phyloP scores from a whole-genome alignment of 2,888 invertebrate species.

The Ephialtes manifestator region DNA sequence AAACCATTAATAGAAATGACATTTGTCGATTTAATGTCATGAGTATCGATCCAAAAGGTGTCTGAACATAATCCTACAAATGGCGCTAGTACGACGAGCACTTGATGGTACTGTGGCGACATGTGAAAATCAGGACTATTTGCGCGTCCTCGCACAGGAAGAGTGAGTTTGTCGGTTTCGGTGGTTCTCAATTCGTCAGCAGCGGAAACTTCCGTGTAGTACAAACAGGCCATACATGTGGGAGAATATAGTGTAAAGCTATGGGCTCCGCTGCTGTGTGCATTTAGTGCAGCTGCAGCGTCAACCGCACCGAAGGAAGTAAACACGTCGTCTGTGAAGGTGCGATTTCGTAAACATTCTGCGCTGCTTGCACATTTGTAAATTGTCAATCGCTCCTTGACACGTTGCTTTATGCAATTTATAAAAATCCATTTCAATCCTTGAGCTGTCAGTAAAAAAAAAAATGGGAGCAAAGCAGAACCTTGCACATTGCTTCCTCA shows the following conservation, averaged over 20 bases:
- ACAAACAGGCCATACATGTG: slow-evolving; percentile 41
- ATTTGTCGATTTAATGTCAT: slow-evolving; percentile 31
- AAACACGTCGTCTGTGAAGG: slow-evolving; percentile 45
- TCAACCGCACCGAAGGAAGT: slow-evolving; percentile 38
- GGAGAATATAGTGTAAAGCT: slow-evolving; percentile 16
- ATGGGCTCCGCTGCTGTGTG: slow-evolving; percentile 34
- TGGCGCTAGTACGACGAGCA: slow-evolving; percentile 28
- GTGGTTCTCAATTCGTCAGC: slow-evolving; percentile 57
- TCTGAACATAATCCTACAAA: slow-evolving; percentile 44
- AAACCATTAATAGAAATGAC: background rate
- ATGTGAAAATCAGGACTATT: slow-evolving; percentile 66
- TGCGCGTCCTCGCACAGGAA: slow-evolving; percentile 49
- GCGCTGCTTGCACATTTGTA: background rate
- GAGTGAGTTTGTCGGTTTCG: slow-evolving; percentile 50
- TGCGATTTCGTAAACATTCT: slow-evolving; percentile 37
- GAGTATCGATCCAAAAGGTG: slow-evolving; percentile 35
- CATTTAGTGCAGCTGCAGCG: slow-evolving; percentile 55
- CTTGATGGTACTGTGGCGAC: slow-evolving; percentile 56
- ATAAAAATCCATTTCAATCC: background rate
- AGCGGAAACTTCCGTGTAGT: slow-evolving; percentile 61
- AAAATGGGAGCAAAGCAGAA: background rate
- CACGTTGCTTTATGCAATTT: slow-evolving; percentile 22
- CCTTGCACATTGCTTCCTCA: too few relatives aligned
- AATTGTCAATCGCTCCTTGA: background rate
- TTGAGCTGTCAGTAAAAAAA: too few relatives aligned